Percentiles rank a stretch among this genome's conserved stretches.
Evolutionary conservation across 2,113 vertebrate genomes (phyloP).

Genomic region (Myiozetetes cayanensis): DNA sequence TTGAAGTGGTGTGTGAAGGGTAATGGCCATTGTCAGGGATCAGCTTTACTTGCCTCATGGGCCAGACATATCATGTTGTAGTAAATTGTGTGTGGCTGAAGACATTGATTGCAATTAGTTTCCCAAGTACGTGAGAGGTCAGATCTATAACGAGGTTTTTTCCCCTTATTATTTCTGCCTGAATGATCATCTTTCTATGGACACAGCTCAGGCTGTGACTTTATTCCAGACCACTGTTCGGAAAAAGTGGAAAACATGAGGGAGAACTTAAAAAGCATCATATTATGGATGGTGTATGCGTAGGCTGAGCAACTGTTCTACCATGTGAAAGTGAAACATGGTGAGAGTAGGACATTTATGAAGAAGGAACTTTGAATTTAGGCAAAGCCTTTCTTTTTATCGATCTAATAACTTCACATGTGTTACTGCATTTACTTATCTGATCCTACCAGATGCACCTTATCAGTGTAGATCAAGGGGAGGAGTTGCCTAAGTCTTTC

Average conservation of each 20-base stretch:
- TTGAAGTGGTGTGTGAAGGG: neutral
- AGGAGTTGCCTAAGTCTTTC: neutral
- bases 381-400: neutral
- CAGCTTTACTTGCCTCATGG: neutral
- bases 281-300: neutral
- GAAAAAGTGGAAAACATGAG: neutral
- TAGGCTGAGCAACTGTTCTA: neutral
- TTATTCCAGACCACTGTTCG: neutral
- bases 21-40: neutral
- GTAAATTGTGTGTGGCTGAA: constrained; percentile 59
- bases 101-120: constrained; percentile 59
- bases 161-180: neutral
- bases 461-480: neutral
- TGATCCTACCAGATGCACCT: neutral
- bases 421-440: neutral
- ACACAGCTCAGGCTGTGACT: neutral
- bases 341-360: neutral
- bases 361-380: neutral
- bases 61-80: constrained; percentile 40
- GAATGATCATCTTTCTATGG: neutral
- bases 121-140: constrained; percentile 22
- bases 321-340: neutral
- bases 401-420: neutral
- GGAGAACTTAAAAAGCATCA: neutral
- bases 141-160: constrained; percentile 24